phyloP scores from a whole-genome alignment of 2,888 invertebrate genomes.

The Helleia helle region DNA sequence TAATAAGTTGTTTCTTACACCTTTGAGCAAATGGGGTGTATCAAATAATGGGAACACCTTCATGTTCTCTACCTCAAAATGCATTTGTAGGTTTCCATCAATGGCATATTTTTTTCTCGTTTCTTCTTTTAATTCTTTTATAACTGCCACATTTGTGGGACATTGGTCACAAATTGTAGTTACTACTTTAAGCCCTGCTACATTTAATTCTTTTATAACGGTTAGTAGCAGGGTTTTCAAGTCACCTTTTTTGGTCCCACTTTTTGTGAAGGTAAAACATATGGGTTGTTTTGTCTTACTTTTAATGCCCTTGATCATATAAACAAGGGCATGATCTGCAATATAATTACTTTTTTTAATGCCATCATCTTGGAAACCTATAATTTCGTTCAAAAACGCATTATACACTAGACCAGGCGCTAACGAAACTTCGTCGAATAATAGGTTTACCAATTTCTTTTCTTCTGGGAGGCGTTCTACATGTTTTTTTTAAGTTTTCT shows the following conservation, averaged over 20 bases:
- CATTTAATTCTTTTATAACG: neutral
- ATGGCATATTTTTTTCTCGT: slow-evolving; percentile 1
- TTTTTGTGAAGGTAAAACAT: slow-evolving; percentile 10
- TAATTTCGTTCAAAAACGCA: neutral
- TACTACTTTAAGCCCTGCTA: neutral
- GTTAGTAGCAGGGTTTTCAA: slow-evolving; percentile 1
- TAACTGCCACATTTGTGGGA: slow-evolving; percentile 11
- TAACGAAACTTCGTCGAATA: slow-evolving; percentile 13
- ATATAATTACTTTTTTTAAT: slow-evolving; percentile 5
- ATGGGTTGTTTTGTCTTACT: slow-evolving; percentile 15
- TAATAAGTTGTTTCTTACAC: neutral
- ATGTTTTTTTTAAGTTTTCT: neutral
- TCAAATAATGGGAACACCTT: no score
- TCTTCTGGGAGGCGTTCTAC: neutral
- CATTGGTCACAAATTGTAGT: slow-evolving; percentile 11
- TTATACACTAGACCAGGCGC: slow-evolving; percentile 2
- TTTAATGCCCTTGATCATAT: slow-evolving; percentile 15
- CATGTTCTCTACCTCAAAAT: no score
- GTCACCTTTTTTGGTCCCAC: slow-evolving; percentile 1
- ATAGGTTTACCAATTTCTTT: slow-evolving; percentile 2
- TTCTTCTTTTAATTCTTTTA: slow-evolving; percentile 11
- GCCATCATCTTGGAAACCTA: slow-evolving; percentile 11
- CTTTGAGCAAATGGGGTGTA: no score
- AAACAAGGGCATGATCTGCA: slow-evolving; percentile 17
- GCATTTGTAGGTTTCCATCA: no score